These are phyloP conservation scores for Barypeithes pellucidus DNA, from an alignment of 2,888 invertebrate genomes.

Conservation along the genomic window DNA sequence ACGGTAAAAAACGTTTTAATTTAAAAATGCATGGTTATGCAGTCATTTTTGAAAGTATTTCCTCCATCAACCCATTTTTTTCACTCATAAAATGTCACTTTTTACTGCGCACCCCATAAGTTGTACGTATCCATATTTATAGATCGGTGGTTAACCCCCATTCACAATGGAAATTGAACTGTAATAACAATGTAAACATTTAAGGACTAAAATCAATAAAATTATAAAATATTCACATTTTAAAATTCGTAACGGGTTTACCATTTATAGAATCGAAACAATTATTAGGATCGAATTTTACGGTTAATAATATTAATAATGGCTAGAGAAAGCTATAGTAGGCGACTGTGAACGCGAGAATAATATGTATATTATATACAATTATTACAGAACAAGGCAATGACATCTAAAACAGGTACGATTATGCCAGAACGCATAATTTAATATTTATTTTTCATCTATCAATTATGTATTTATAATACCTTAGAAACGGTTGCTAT, in stretches of 20 bases:
- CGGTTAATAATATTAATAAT: constrained; percentile 5
- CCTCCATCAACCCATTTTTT: too few species aligned
- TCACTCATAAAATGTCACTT: too few species aligned
- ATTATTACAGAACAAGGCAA: constrained; percentile 14
- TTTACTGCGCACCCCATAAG: too few species aligned
- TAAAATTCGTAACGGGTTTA: background rate
- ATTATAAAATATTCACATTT: background rate
- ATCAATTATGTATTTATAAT: too few species aligned
- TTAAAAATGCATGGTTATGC: too few species aligned
- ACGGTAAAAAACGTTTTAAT: too few species aligned
- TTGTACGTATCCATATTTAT: too few species aligned
- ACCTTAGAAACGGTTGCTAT: too few species aligned
- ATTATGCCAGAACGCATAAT: too few species aligned
- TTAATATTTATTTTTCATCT: too few species aligned
- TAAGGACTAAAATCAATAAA: background rate
- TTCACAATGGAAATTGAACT: background rate
- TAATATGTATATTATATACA: background rate
- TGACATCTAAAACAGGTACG: background rate
- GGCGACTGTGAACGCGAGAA: background rate
- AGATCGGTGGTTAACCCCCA: too few species aligned
- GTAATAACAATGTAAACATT: background rate
- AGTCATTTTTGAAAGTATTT: too few species aligned
- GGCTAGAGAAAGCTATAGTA: constrained; percentile 9
- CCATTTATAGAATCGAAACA: constrained; percentile 2
- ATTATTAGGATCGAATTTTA: constrained; percentile 5